These are phyloP conservation scores for Rhizomys pruinosus DNA, from an alignment of 2,113 vertebrate species.

Conservation along the genomic window DNA sequence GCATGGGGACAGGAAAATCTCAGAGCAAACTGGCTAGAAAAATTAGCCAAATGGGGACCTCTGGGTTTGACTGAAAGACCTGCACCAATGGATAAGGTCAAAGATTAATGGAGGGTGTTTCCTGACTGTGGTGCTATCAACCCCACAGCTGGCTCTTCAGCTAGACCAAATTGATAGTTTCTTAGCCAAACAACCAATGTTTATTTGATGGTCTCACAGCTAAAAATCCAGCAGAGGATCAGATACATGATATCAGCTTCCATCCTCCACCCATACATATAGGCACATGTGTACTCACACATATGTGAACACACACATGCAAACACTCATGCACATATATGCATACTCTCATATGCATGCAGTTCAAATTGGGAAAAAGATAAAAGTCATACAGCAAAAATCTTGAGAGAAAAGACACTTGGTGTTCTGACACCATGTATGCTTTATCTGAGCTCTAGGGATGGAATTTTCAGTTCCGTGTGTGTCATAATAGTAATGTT, in stretches of 20 bases:
- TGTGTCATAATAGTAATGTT: neutral
- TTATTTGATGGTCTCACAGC: too few relatives aligned
- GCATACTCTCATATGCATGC: too few relatives aligned
- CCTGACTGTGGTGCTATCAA: too few relatives aligned
- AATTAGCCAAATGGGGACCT: neutral
- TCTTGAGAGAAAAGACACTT: neutral
- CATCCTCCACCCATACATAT: neutral
- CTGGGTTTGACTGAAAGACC: neutral
- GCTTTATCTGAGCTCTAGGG: neutral
- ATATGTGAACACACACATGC: neutral
- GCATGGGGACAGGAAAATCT: too few relatives aligned
- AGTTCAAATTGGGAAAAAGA: neutral
- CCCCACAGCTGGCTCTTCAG: too few relatives aligned
- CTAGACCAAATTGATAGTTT: too few relatives aligned
- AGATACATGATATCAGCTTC: too few relatives aligned
- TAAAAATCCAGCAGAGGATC: too few relatives aligned
- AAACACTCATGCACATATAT: neutral
- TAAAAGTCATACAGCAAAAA: neutral
- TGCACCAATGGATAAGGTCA: neutral
- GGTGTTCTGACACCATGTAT: neutral
- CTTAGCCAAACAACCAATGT: too few relatives aligned
- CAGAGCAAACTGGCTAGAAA: neutral
- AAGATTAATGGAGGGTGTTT: neutral
- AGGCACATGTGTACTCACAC: too few relatives aligned
- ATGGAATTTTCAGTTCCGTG: neutral